Evolutionary conservation across 2,113 vertebrate species (phyloP), one percentile per base, ranked within the genome.

Genomic region (Gorilla gorilla): DNA sequence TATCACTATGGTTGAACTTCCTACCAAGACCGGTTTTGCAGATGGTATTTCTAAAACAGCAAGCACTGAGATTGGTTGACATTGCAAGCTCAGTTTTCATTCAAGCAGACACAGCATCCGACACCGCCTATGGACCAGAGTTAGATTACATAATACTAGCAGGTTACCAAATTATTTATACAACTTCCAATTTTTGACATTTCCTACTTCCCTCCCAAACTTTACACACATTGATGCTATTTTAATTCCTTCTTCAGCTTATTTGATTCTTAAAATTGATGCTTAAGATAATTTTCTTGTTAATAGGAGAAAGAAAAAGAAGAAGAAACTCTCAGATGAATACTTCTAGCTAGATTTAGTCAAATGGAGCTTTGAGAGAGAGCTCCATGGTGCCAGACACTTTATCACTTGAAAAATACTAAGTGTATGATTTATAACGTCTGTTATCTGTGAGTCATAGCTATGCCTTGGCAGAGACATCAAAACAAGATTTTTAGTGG

Each of bases 191-290:
- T 87, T 97, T 94, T 93, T 18, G 5, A 50, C 50, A 35, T 75
- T 73, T 96, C 30, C 38, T 20, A 59, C 70, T 90, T 92, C 17
- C 8, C 17, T 95, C 8, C 52, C 70, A 52, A 70, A 59, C 10
- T 68, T 87, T 73, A 66, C 93, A 85, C 48, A 81, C 68, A 50
- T 61, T 48, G 52, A 20, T 81, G 23, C 40, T 81, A 81, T 92
- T 87, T 96, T 78, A 87, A 90, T 81, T 94, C 70, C 9, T 76
- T 83, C 64, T 78, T 45, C 20, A 35, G 17, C 25, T 83, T 80
- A 93, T 87, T 86, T 83, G 10, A 38, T 79, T 96, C 78, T 96
- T 90, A 92, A 84, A 94, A 94, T 5, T 55, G 13, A 20, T 93
- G 30, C 35, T 94, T 94, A 88, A 96, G 52, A 73, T 82, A 68